Conservation (phyloP, 2,888 invertebrate genomes). For the Leucoma salicis region DNA sequence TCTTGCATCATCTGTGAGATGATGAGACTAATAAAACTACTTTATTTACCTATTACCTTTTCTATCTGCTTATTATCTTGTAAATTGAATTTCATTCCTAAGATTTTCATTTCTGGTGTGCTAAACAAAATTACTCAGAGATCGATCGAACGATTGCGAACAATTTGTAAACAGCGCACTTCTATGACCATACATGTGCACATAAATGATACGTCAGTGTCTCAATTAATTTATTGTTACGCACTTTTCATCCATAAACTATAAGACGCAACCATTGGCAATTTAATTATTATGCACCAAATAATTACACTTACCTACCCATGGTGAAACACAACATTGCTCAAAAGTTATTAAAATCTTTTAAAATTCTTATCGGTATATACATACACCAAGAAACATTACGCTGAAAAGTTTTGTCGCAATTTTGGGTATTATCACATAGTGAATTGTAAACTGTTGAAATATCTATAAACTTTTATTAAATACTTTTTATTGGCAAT, state of each 20-base stretch:
- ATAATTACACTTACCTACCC: slow-evolving; percentile 8
- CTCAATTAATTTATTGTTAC: slow-evolving; percentile 12
- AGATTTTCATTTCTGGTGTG: neutral
- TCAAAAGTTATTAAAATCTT: slow-evolving; percentile 7
- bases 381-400: neutral
- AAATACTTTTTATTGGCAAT: too few species aligned
- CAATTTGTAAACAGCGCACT: neutral
- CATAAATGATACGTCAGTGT: slow-evolving; percentile 7
- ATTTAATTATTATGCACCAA: slow-evolving; percentile 19
- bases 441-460: too few species aligned
- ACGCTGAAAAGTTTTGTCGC: neutral
- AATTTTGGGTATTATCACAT: neutral
- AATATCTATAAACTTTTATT: too few species aligned
- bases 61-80: slow-evolving; percentile 1
- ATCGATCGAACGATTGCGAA: neutral
- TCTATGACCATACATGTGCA: neutral
- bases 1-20: slow-evolving; percentile 3
- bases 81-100: slow-evolving; percentile 1
- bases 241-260: slow-evolving; percentile 15
- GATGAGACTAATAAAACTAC: slow-evolving; percentile 1
- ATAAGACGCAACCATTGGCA: slow-evolving; percentile 10
- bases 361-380: neutral
- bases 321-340: slow-evolving; percentile 21
- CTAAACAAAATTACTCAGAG: too few species aligned
- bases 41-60: slow-evolving; percentile 2